Percentiles rank a stretch among this genome's conserved stretches.
These are phyloP conservation scores for Linnaemya tessellans DNA, from an alignment of 2,888 invertebrate genomes.

Conservation along the genomic window DNA sequence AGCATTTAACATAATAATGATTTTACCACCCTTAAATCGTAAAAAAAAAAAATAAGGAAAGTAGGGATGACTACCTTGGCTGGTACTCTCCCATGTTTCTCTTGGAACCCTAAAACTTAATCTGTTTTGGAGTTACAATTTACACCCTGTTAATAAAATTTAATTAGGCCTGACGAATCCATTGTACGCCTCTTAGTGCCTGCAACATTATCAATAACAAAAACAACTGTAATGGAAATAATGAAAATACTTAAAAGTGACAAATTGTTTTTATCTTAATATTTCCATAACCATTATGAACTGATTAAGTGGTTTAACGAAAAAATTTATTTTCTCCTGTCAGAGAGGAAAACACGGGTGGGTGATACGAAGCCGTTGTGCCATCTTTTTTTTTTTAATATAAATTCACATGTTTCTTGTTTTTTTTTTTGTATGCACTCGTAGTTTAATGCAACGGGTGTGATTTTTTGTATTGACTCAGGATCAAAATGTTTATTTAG, in stretches of 20 bases:
- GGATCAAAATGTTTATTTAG: slow-evolving; percentile 62
- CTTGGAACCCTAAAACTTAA: neutral
- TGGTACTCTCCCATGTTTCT: neutral
- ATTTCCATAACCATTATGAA: slow-evolving; percentile 46
- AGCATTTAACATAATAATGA: slow-evolving; percentile 21
- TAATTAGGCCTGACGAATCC: slow-evolving; percentile 72
- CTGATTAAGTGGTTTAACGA: slow-evolving; percentile 65
- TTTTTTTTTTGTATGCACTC: neutral
- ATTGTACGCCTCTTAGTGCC: slow-evolving; percentile 63
- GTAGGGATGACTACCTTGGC: slow-evolving; percentile 39
- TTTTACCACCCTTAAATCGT: slow-evolving; percentile 31
- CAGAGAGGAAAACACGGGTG: neutral
- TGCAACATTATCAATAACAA: slow-evolving; percentile 40
- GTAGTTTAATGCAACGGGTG: slow-evolving; percentile 24
- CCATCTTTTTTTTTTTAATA: slow-evolving; percentile 38
- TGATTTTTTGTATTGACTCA: slow-evolving; percentile 43
- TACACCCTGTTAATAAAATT: slow-evolving; percentile 57
- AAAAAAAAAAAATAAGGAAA: neutral
- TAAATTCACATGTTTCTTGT: neutral
- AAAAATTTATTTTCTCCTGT: slow-evolving; percentile 51
- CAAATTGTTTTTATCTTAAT: slow-evolving; percentile 62
- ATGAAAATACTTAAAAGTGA: slow-evolving; percentile 38
- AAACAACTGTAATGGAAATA: slow-evolving; percentile 21
- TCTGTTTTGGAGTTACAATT: slow-evolving; percentile 25
- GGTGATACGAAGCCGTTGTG: slow-evolving; percentile 22